These are phyloP conservation scores for Ceratina australensis DNA, from an alignment of 1,140 invertebrate genomes.

Conservation along the genomic window DNA sequence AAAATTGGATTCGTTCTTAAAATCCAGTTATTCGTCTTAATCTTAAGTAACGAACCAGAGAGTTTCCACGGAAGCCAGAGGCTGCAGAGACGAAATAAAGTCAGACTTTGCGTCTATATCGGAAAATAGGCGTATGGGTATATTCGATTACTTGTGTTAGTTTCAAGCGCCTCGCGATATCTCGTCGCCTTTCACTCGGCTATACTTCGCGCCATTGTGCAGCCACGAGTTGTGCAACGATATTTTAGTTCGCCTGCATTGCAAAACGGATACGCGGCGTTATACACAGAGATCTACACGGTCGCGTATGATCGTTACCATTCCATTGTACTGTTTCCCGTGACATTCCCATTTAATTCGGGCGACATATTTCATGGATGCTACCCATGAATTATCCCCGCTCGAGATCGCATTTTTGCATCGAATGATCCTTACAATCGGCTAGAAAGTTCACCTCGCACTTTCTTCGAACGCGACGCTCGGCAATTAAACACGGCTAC, in stretches of 20 bases:
- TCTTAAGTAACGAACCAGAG: no score
- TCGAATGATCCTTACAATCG: neutral
- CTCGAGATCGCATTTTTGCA: neutral
- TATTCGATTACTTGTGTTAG: conserved; percentile 49
- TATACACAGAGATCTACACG: neutral
- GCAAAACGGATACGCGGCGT: conserved; percentile 51
- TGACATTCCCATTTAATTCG: conserved; percentile 34
- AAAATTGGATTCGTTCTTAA: neutral
- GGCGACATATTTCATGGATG: neutral
- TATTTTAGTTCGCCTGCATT: conserved; percentile 68
- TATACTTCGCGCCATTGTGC: conserved; percentile 71
- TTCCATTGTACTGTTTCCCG: conserved; percentile 39
- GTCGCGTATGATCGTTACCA: conserved; percentile 34
- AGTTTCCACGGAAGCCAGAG: no score
- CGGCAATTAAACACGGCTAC: neutral
- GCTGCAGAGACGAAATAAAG: conserved; percentile 5
- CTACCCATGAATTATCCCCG: neutral
- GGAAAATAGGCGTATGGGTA: neutral
- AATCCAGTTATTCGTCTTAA: neutral
- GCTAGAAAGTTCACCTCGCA: neutral
- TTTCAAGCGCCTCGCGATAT: conserved; percentile 49
- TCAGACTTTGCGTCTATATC: conserved; percentile 6
- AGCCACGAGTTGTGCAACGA: conserved; percentile 70
- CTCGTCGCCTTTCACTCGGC: conserved; percentile 76
- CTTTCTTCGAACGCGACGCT: neutral